phyloP scores from a whole-genome alignment of 2,797 vertebrate species.

The Schizopygopsis malacanthus region DNA sequence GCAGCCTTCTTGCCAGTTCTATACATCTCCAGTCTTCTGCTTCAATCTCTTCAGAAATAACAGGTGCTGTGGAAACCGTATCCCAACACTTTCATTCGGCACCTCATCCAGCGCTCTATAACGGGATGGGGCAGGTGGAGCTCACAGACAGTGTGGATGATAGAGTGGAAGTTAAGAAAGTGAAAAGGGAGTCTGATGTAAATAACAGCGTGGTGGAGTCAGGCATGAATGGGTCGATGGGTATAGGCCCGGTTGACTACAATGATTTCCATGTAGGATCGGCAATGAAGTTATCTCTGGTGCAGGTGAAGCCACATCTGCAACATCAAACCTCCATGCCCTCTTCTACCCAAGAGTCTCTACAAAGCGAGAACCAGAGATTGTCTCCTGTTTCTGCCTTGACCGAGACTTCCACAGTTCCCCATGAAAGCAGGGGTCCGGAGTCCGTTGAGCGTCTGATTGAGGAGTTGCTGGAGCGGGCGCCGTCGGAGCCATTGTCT shows the following conservation, averaged over 20 bases:
- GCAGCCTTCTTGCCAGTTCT: slow-evolving; percentile 81
- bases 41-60: slow-evolving; percentile 22
- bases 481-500: slow-evolving; percentile 67
- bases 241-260: slow-evolving; percentile 62
- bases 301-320: slow-evolving; percentile 49
- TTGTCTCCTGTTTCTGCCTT: slow-evolving; percentile 56
- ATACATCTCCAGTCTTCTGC: slow-evolving; percentile 64
- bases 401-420: slow-evolving; percentile 54
- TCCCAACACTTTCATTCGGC: slow-evolving; percentile 59
- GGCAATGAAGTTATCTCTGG: slow-evolving; percentile 58
- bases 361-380: slow-evolving; percentile 32
- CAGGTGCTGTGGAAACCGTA: slow-evolving; percentile 15
- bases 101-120: slow-evolving; percentile 77
- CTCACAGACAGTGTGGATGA: slow-evolving; percentile 72
- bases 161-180: slow-evolving; percentile 86
- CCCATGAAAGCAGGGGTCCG: slow-evolving; percentile 49
- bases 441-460: slow-evolving; percentile 84
- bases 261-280: slow-evolving; percentile 57
- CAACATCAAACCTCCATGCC: slow-evolving; percentile 52
- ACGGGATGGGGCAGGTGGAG: slow-evolving; percentile 74
- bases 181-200: slow-evolving; percentile 80
- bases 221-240: slow-evolving; percentile 71
- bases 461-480: slow-evolving; percentile 82
- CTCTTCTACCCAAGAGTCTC: slow-evolving; percentile 24
- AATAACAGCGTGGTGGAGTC: slow-evolving; percentile 67